Base-by-base conservation (phyloP, 2,797 vertebrate genomes). In the Pantherophis vulpinus region DNA sequence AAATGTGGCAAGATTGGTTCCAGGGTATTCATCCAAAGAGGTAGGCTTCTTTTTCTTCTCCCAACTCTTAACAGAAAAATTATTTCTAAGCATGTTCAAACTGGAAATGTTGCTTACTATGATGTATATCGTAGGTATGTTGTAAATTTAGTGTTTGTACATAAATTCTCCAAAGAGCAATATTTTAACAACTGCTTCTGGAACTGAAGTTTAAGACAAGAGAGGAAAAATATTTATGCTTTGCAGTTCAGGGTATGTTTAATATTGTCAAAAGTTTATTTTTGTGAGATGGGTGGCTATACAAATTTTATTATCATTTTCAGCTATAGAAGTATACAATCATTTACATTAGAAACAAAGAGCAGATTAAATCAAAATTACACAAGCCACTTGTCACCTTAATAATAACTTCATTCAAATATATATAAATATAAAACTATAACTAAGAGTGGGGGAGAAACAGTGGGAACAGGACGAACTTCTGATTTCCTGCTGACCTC, bases 21-120 rank as follows among this genome's bases (percentile, higher is more conserved):
- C 99, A 90, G 99, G 99, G 93, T 99, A 99, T 96, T 99, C 99
- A 94, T 98, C 99, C 54, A 99, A 99, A 97, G 99, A 99, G 98
- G 99, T 99, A 98, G 98, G 90, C 92, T 95, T 93, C 3, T 60
- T 16, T 29, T 89, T 59, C n/a, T 93, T 54, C 29, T 61, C 29
- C 11, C 13, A 0, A 83, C 8, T 32, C n/a, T 2, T 89, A 20
- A 18, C n/a, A 32, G 29, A 20, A 88, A 37, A 88, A 32, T 2
- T 6, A 61, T 60, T 61, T 89, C 13, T 47, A 47, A 47, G 70
- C 56, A 16, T 10, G 14, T 92, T 5, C 13, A 54, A 60, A n/a
- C 2, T 60, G 23, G 9, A 25, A 18, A 54, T 51, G 9, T 29
- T 86, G 3, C 74, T 25, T 55, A 55, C 60, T 66, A 88, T 58